Evolutionary conservation across 2,797 vertebrate genomes (phyloP).

Genomic region (Siniperca undulata): DNA sequence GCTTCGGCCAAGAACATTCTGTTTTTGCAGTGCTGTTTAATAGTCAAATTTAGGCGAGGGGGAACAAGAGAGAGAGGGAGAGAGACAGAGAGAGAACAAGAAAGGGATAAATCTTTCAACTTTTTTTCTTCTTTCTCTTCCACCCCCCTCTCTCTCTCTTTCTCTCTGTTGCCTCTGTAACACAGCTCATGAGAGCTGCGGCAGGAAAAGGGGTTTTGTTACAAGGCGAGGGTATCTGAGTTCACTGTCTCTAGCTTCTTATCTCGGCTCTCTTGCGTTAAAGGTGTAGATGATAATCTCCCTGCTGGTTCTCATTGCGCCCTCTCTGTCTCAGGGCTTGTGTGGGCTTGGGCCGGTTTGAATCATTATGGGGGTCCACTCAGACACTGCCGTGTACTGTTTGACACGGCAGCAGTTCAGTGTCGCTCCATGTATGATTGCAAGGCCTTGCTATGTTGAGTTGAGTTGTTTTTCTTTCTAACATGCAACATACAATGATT

Average conservation of each 20-base stretch:
- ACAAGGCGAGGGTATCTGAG: constrained; percentile 78
- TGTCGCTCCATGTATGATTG: neutral
- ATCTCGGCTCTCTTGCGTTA: constrained; percentile 55
- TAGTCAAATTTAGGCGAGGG: constrained; percentile 83
- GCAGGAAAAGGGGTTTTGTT: constrained; percentile 76
- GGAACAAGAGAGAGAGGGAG: constrained; percentile 68
- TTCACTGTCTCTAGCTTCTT: constrained; percentile 73
- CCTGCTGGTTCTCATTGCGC: constrained; percentile 65
- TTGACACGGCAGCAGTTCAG: neutral
- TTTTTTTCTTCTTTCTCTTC: constrained; percentile 35
- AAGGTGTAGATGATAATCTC: constrained; percentile 71
- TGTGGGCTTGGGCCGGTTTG: constrained; percentile 54
- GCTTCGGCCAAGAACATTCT: constrained; percentile 87
- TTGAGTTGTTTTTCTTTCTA: neutral
- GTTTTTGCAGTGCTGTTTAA: constrained; percentile 85
- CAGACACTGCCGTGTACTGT: constrained; percentile 23
- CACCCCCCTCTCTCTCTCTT: constrained; percentile 23
- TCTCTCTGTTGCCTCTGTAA: constrained; percentile 57
- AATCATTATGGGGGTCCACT: constrained; percentile 47
- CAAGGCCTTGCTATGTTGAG: neutral
- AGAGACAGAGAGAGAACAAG: constrained; percentile 72
- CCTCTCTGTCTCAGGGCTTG: constrained; percentile 27
- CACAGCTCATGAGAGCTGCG: constrained; percentile 65
- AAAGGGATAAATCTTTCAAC: constrained; percentile 80
- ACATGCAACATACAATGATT: neutral